A percentile compares a stretch with the other conserved stretches of the same genome.
Conservation (phyloP, 92 coral and sea anemone genomes). For the Epizoanthus ramosus region DNA sequence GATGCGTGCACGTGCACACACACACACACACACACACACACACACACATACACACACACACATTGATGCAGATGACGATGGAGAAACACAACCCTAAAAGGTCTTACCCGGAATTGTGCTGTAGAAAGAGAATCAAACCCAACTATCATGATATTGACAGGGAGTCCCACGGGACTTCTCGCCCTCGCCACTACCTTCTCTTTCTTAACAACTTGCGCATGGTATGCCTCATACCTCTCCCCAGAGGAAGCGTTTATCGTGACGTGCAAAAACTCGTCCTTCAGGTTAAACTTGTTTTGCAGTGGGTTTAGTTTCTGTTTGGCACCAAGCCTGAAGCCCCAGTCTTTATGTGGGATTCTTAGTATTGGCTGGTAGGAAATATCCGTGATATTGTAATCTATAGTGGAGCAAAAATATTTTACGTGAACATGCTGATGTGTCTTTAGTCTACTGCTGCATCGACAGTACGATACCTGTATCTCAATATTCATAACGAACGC, state of each 20-base stretch:
- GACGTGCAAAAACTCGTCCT: constrained; percentile 82
- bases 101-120: constrained; percentile 39
- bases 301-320: not conserved
- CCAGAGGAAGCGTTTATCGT: constrained; percentile 61
- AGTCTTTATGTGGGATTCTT: constrained; percentile 70
- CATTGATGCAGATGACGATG: too few relatives aligned
- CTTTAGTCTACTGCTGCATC: too few relatives aligned
- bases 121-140: constrained; percentile 83
- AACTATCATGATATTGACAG: constrained; percentile 77
- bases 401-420: not conserved
- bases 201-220: constrained; percentile 83
- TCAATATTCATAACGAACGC: too few relatives aligned
- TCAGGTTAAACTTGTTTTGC: constrained; percentile 47
- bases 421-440: too few relatives aligned
- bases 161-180: constrained; percentile 58
- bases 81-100: too few relatives aligned
- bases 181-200: constrained; percentile 52
- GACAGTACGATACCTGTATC: too few relatives aligned
- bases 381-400: constrained; percentile 37
- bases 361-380: constrained; percentile 44
- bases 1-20: too few relatives aligned
- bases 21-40: too few relatives aligned
- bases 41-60: too few relatives aligned
- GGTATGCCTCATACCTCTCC: constrained; percentile 70
- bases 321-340: constrained; percentile 61